Evolutionary conservation across 2,113 vertebrate species (phyloP).

Genomic region (Pollimyrus isidori): DNA sequence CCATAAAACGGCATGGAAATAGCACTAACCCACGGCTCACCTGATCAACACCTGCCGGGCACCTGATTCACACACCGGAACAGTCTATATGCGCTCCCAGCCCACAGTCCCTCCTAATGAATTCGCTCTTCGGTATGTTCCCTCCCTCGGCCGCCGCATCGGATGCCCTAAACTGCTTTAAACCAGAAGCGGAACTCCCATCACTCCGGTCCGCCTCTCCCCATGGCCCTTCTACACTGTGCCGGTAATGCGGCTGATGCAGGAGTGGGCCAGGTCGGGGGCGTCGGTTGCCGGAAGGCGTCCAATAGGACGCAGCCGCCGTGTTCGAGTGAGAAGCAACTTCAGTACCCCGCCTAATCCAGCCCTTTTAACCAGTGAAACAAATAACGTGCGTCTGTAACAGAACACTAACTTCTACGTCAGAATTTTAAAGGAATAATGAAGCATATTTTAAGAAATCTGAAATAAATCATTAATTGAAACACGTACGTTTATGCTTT

Average conservation of each 20-base stretch:
- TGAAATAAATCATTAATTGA: not conserved
- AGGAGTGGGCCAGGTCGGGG: not conserved
- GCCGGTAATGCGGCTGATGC: not conserved
- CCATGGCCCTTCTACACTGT: not conserved
- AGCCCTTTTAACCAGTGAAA: not conserved
- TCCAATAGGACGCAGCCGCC: not conserved
- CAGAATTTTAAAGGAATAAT: not conserved
- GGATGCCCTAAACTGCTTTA: not conserved
- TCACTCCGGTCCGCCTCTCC: not conserved
- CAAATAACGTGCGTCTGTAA: not conserved
- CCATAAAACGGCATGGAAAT: not conserved
- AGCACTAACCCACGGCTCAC: not conserved
- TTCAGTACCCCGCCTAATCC: not conserved
- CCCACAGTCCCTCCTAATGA: not conserved
- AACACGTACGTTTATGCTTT: not conserved
- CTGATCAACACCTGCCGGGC: not conserved
- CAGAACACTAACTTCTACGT: not conserved
- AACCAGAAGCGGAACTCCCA: not conserved
- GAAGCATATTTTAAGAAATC: not conserved
- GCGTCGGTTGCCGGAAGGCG: not conserved
- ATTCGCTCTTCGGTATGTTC: not conserved
- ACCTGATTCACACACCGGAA: not conserved
- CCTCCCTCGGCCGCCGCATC: not conserved
- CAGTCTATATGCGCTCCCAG: not conserved
- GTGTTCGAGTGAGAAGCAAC: not conserved